Base-by-base conservation (phyloP, 2,888 invertebrate genomes). In the Erynnis tages region DNA sequence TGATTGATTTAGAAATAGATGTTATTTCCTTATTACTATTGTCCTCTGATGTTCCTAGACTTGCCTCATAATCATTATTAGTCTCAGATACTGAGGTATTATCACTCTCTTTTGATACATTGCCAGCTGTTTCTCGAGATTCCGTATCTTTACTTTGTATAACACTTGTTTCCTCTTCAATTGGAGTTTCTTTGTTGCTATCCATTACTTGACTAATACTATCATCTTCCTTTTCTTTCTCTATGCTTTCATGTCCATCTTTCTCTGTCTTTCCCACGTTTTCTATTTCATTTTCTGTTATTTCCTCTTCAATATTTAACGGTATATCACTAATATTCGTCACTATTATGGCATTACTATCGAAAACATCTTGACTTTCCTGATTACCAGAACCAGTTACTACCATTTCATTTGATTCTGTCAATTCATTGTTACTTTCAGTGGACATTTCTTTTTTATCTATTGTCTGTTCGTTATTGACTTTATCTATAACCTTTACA, bases 381-480 rank as follows among this genome's bases (percentile, higher is more conserved):
- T n/a, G n/a, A 10, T 16, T 35, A 8, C 10, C 27, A 7, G 27
- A n/a, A 27, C 1, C 8, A 8, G 23, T 23, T 37, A 4, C 17
- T 35, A n/a, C 16, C 2, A 7, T 4, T 35, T 16, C 14, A 17
- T 8, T 35, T 35, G 35, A 1, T 34, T 34, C 1, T n/a, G n/a
- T n/a, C n/a, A n/a, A n/a, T n/a, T n/a, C n/a, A n/a, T n/a, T n/a
- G n/a, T n/a, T n/a, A n/a, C n/a, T n/a, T n/a, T n/a, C n/a, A n/a
- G n/a, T n/a, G n/a, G n/a, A n/a, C n/a, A 8, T n/a, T 10, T 5
- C 5, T 17, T 10, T 2, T 7, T 10, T 10, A 10, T 35, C 19
- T 16, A 4, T 35, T 19, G n/a, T n/a, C n/a, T 19, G 17, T 35
- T 19, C 4, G 6, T 1, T 38, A 14, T 55, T 57, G 23, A 58